Evolutionary conservation across 2,888 invertebrate genomes (phyloP), one percentile per base, ranked within the genome.

Genomic region (Lasiommata megera): DNA sequence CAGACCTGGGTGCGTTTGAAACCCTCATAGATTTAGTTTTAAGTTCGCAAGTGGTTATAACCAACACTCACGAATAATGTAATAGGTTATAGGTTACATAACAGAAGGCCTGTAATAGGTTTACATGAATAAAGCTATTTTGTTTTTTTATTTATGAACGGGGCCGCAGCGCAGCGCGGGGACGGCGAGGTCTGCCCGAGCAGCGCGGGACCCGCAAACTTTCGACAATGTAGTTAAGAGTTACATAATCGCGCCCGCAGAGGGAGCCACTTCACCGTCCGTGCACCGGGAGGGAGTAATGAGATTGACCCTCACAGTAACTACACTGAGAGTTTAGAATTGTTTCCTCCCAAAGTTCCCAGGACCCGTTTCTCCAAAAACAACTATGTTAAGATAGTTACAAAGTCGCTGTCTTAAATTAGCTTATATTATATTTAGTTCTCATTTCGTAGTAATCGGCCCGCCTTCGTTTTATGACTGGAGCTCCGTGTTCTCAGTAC

Each of bases 291-390:
- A 23, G 23, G n/a, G 29, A 14, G 44, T 44, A 44, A 44, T 44
- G 6, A 44, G 29, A 44, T 44, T 44, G 44, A 44, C 44, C 44
- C 44, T 18, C 29, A 1, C 23, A 23, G 18, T 41, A 41, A 41
- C 41, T 41, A 23, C 23, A 1, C 17, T 31, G 34, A 34, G 34
- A 31, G 9, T 2, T 29, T 44, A 6, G 29, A 14, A 44, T 44
- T 44, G 44, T 44, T 44, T 5, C 12, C 43, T 28, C 43, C 3
- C 41, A 18, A 14, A 28, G 14, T 43, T 28, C 23, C 29, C 29
- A 1, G 1, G 23, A 18, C 41, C 41, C 18, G 18, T 12, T 29
- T 44, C 12, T 23, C 23, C 14, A 8, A 9, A 7, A 14, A 44
- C 44, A 29, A 44, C 44, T 44, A 14, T 11, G 28, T 44, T 44